Base-by-base conservation (phyloP, 2,888 invertebrate species). In the Muscina levida region DNA sequence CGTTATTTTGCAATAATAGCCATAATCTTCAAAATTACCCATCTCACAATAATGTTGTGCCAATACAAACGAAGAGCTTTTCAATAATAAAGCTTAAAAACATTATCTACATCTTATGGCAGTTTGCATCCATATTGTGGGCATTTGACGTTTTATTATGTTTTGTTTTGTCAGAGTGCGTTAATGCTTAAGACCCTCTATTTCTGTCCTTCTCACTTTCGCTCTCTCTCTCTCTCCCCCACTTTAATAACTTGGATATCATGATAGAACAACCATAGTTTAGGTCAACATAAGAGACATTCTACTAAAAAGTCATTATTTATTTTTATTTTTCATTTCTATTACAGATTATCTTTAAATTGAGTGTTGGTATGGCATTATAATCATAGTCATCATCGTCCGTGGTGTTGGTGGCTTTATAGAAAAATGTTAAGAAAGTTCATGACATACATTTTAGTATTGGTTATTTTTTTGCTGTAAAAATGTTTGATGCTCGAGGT, bases 321-420 rank as follows among this genome's bases (percentile, higher is more conserved):
- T 62, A 62, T 62, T 59, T 26, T 62, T 42, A 42, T 22, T 62
- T 22, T 62, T 62, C 62, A 42, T 62, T 62, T 62, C 39, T 62
- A 42, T 42, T 62, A 42, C 39, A 62, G 62, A 62, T 62, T 42
- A 62, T 62, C 62, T 42, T 22, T 62, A 62, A 62, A 62, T 62
- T 39, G 62, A 42, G 62, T 62, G 62, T 62, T 62, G 62, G 22
- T 22, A 2, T 62, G 39, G 19, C 62, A 42, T 19, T 4, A 17
- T 39, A 62, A 62, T 62, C 62, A 62, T 13, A 42, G 62, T 22
- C 22, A 22, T 62, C 62, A 62, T 62, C 62, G 42, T 1, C 39
- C 22, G 19, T 57, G 31, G n/a, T n/a, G n/a, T n/a, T n/a, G n/a
- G n/a, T n/a, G n/a, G n/a, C n/a, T n/a, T n/a, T n/a, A n/a, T n/a